Evolutionary conservation across 2,113 vertebrate genomes (phyloP), one percentile per base, ranked within the genome.

Genomic region (Alaudala cheleensis): DNA sequence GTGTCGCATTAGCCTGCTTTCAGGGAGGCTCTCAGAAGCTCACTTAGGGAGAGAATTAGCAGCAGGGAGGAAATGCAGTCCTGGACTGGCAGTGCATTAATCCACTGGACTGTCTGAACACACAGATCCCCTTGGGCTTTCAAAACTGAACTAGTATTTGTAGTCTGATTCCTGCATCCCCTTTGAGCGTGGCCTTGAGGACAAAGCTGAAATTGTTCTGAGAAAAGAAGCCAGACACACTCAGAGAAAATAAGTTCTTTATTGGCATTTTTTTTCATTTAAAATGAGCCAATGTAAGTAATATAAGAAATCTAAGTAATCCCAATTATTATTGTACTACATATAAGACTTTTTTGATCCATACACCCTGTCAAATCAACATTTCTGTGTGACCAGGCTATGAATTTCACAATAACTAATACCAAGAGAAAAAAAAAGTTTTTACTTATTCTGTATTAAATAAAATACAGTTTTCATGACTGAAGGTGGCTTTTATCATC

Each of bases 1-100:
- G 11, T 0, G 0, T 29, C 9, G 6, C 56, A 57, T 51, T 44
- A 78, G 14, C 40, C 28, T 54, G 51, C 65, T 71, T 44, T n/a
- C 25, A 72, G 44, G 22, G 50, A 91, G 57, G 44, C 31, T 84
- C 39, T 81, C 44, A 84, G 67, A 69, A 69, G 33, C 25, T 57
- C 21, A 2, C 25, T 33, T 61, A 65, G 19, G 16, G 21, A 88
- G 5, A 74, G 25, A 74, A 58, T 58, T 73, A 86, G 40, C 6
- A 2, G 33, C 17, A 40, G 73, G 31, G 71, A 65, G 45, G 62
- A 93, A 90, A 92, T 44, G 61, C 47, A 84, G 69, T 60, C 31
- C 15, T 66, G 23, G 14, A 70, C 29, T 72, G 61, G 23, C 34
- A 77, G n/a, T 23, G 45, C 45, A 53, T 45, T 86, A 73, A 70